Conservation (phyloP, 1,140 invertebrate genomes). For the Drepana arcuata region DNA sequence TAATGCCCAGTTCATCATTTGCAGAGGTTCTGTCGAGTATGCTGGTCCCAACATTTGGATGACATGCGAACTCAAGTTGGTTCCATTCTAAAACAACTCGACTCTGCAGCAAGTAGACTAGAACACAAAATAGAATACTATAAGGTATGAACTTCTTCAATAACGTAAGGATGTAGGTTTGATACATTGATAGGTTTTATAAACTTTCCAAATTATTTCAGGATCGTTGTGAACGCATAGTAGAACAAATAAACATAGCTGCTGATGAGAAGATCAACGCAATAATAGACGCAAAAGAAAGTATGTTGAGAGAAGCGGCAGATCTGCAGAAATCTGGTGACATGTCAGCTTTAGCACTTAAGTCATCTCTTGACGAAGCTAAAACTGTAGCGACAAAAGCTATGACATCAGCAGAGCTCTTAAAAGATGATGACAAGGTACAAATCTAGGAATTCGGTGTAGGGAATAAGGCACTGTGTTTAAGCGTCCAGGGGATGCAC, state of each 20-base stretch:
- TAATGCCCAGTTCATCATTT: conserved; percentile 3
- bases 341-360: conserved; percentile 40
- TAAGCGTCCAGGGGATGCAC: no score
- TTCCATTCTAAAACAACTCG: conserved; percentile 69
- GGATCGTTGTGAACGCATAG: conserved; percentile 64
- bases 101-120: conserved; percentile 58
- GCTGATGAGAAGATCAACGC: conserved; percentile 65
- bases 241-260: conserved; percentile 59
- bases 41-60: conserved; percentile 72
- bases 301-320: conserved; percentile 37
- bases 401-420: conserved; percentile 14
- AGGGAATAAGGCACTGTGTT: no score
- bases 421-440: conserved; percentile 19
- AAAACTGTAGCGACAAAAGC: conserved; percentile 39
- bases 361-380: conserved; percentile 47
- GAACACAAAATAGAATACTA: conserved; percentile 72
- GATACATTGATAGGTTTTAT: no score
- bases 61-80: conserved; percentile 72
- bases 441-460: no score
- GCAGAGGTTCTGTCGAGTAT: conserved; percentile 73
- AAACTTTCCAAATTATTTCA: conserved; percentile 19
- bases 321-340: conserved; percentile 49
- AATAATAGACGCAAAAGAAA: conserved; percentile 46
- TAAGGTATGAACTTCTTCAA: conserved; percentile 48
- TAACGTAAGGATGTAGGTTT: no score